Evolutionary conservation across 2,888 invertebrate species (phyloP).

Genomic region (Watsonalla cultraria): DNA sequence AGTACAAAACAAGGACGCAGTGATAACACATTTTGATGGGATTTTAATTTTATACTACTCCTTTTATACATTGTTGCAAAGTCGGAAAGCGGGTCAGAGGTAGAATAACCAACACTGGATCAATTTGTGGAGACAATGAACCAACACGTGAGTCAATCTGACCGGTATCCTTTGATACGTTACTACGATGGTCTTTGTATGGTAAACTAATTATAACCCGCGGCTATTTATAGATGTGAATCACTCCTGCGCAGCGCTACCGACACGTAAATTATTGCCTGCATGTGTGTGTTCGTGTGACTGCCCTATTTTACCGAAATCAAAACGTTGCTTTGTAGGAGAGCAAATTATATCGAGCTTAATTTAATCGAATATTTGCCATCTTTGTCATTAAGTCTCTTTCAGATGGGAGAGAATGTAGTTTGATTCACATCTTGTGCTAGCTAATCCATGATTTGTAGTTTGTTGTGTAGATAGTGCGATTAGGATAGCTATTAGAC

Average conservation of each 20-base stretch:
- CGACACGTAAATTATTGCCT: slow-evolving; percentile 42
- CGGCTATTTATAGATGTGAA: slow-evolving; percentile 56
- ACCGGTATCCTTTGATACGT: slow-evolving; percentile 40
- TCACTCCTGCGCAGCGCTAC: slow-evolving; percentile 56
- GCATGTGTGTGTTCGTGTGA: slow-evolving; percentile 31
- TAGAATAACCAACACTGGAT: not conserved
- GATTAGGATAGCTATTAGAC: too few relatives aligned
- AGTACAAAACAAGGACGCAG: too few relatives aligned
- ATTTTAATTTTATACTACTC: too few relatives aligned
- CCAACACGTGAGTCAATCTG: slow-evolving; percentile 46
- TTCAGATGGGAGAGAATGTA: too few relatives aligned
- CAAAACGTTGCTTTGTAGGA: slow-evolving; percentile 1
- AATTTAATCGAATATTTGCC: not conserved
- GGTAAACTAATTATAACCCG: slow-evolving; percentile 56
- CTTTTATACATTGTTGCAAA: too few relatives aligned
- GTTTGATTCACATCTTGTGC: too few relatives aligned
- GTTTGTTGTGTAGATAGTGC: too few relatives aligned
- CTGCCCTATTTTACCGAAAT: slow-evolving; percentile 30
- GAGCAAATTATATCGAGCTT: not conserved
- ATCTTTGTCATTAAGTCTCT: too few relatives aligned
- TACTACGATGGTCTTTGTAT: slow-evolving; percentile 50
- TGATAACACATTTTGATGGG: too few relatives aligned
- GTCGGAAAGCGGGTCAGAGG: not conserved
- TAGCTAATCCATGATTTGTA: too few relatives aligned
- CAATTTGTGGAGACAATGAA: slow-evolving; percentile 39